A percentile compares a stretch with the other conserved stretches of the same genome.
phyloP scores from a whole-genome alignment of 2,888 invertebrate species.

The Caenorhabditis auriculariae region DNA sequence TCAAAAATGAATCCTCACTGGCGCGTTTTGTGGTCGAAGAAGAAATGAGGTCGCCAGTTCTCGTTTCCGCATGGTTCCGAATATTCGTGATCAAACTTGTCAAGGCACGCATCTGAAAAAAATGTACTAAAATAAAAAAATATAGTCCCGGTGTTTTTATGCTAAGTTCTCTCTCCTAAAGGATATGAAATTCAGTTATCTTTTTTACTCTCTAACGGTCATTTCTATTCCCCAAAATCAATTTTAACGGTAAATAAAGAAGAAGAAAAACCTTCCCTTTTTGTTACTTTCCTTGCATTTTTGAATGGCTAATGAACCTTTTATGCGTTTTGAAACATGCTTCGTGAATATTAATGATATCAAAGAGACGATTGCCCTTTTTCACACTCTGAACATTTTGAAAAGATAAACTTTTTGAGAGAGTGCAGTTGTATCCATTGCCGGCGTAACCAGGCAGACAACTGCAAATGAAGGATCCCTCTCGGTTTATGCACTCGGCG shows the following conservation, averaged over 20 bases:
- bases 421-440: constrained; percentile 58
- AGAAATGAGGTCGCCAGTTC: constrained; percentile 56
- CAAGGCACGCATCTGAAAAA: constrained; percentile 52
- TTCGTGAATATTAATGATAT: no score
- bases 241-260: no score
- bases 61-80: constrained; percentile 47
- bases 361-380: no score
- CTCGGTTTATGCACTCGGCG: constrained; percentile 56
- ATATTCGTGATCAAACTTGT: constrained; percentile 54
- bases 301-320: neutral
- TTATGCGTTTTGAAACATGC: no score
- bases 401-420: constrained; percentile 43
- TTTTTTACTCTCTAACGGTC: no score
- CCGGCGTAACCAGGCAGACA: constrained; percentile 56
- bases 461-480: constrained; percentile 52
- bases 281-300: neutral
- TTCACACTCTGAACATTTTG: neutral
- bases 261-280: no score
- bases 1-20: constrained; percentile 19
- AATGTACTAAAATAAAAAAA: no score
- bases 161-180: no score
- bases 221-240: no score
- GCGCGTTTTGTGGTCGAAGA: constrained; percentile 48
- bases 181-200: no score
- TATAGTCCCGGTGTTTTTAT: no score